phyloP scores from a whole-genome alignment of 2,113 vertebrate species.

The Pipra filicauda region DNA sequence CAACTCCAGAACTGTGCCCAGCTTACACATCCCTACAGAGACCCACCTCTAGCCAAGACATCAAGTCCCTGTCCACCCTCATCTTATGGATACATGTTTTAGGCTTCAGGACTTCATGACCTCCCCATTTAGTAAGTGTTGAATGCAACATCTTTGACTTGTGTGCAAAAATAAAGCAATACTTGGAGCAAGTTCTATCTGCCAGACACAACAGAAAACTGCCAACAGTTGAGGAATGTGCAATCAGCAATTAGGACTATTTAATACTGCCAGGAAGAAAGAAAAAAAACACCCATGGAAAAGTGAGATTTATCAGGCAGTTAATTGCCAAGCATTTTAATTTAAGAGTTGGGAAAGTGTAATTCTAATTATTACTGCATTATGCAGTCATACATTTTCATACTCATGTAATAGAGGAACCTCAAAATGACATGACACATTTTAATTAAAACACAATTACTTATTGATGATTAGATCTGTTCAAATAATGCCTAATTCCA shows the following conservation, averaged over 20 bases:
- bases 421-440: not conserved
- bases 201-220: not conserved
- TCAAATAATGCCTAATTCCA: not conserved
- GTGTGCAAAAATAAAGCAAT: not conserved
- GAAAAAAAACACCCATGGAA: not conserved
- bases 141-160: not conserved
- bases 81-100: no score
- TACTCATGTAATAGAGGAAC: not conserved
- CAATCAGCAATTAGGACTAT: not conserved
- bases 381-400: not conserved
- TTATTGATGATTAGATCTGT: not conserved
- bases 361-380: constrained; percentile 5
- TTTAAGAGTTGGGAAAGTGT: constrained; percentile 4
- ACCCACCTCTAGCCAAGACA: not conserved
- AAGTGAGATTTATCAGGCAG: constrained; percentile 9
- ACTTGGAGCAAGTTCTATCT: not conserved
- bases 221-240: not conserved
- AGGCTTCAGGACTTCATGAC: not conserved
- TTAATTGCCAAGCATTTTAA: constrained; percentile 18
- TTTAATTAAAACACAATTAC: constrained; percentile 38
- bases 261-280: not conserved
- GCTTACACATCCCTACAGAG: not conserved
- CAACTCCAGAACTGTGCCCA: fast-evolving
- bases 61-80: fast-evolving
- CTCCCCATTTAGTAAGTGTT: fast-evolving